Evolutionary conservation across 1,140 invertebrate genomes (phyloP), one percentile per base, ranked within the genome.

Genomic region (Scaptomyza pallida): DNA sequence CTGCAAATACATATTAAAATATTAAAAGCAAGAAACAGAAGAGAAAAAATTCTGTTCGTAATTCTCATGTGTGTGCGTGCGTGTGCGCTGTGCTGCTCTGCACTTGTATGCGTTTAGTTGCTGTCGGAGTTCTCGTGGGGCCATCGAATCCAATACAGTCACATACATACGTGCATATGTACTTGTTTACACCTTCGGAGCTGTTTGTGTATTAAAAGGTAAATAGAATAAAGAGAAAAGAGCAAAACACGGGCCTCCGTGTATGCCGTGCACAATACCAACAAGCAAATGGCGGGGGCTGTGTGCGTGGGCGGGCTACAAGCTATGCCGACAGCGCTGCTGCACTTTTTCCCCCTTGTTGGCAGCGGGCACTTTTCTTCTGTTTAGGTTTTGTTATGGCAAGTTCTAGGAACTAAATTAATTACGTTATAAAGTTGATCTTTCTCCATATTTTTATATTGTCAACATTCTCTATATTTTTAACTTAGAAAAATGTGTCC

Each of bases 1-100:
- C 81, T 37, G 74, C 78, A 82, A 86, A 82, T 86, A 83, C 80
- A 83, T 83, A 83, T 80, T 51, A 79, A 76, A 78, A 71, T 76
- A 75, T 82, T 88, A 67, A 76, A 82, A 69, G 78, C 69, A 75
- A 79, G 57, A 73, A 86, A 61, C 56, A 63, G 70, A 73, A 30
- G 50, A 71, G 12, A 6, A 30, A 73, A 70, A 62, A 23, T 55
- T 73, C 63, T 56, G 30, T 48, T 59, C 26, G 60, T 55, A n/a
- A 44, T n/a, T 43, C 17, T 26, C 12, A 23, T 9, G 21, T 45
- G 43, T 59, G 44, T 56, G 26, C 12, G 15, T 17, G 23, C 21
- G 33, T 33, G 54, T 57, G 51, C 56, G 68, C 54, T 45, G 9
- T 41, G 21, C 56, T 56, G 60, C 19, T 71, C 35, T 51, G 61